Base-by-base conservation (phyloP, 2,113 vertebrate species). In the Taurulus bubalis region DNA sequence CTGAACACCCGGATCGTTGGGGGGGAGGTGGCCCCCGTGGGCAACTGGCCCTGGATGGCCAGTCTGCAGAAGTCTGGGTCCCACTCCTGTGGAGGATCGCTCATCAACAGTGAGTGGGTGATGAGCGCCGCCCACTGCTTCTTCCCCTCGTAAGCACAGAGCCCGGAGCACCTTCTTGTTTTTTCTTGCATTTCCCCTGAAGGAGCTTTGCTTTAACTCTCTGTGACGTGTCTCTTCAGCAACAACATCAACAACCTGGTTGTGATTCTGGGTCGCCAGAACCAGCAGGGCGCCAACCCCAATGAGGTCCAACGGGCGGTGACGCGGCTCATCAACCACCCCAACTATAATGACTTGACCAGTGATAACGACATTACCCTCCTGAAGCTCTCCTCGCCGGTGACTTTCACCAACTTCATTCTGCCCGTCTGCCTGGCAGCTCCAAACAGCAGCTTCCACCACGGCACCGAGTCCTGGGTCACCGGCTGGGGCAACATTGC, bases 401-500 rank as follows among this genome's bases (percentile, higher is more conserved):
- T 96, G 45, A 14, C 0, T 0, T 96, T 95, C 84, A 92, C 10
- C 8, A 55, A 70, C 30, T 89, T 65, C 42, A 89, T 97, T 32
- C 42, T 6, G 30, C 96, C 96, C 1, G 82, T 96, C 65, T 97
- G 96, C 79, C 91, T 96, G 65, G 95, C 96, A 0, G 87, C 90
- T 0, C 32, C 77, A n/a, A 15, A 7, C 91, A 95, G 94, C 85
- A 77, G 2, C 65, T 95, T 96, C 73, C 83, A 78, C 45, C 85
- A 4, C 0, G 94, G 93, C 24, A 89, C 89, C 7, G 51, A 47
- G 0, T 89, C 90, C 64, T 96, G 93, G n/a, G 93, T 97, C 83
- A 97, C 96, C 0, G 96, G 97, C 63, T 97, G 96, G 96, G 96
- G 97, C 1, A 18, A 38, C 0, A 80, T 86, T 3, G 36, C 69